These are phyloP conservation scores for Platorchestia sp. DNA, from an alignment of 1,140 invertebrate species.

Conservation along the genomic window DNA sequence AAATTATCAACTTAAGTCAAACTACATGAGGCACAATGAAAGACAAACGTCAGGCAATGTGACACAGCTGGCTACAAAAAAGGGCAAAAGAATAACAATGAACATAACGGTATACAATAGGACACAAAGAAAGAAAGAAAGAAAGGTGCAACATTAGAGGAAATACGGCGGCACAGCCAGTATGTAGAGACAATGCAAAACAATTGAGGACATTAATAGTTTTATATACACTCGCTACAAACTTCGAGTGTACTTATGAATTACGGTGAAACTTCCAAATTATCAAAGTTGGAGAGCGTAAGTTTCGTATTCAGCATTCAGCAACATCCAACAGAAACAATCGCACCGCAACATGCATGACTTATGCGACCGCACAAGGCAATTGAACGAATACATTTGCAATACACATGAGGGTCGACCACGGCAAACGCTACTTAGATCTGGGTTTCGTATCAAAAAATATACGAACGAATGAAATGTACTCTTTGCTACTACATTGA, in stretches of 20 bases:
- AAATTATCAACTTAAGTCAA: no score
- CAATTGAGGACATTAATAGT: neutral
- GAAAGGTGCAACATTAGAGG: no score
- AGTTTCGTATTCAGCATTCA: neutral
- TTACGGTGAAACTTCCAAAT: neutral
- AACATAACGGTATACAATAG: no score
- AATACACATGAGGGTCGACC: neutral
- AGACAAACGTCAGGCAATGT: no score
- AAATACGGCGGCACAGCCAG: no score
- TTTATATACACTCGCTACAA: neutral
- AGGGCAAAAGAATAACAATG: no score
- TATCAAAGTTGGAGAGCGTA: neutral
- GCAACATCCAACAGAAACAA: neutral
- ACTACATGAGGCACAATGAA: no score
- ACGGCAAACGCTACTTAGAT: neutral
- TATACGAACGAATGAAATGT: neutral
- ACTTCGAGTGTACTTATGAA: neutral
- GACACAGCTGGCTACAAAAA: no score
- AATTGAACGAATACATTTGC: neutral
- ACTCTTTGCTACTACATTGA: no score
- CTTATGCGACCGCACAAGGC: neutral
- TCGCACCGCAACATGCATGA: neutral
- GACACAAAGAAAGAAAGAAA: no score
- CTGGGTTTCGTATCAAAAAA: neutral
- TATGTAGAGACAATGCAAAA: neutral